Evolutionary conservation across 2,888 invertebrate species (phyloP).

Genomic region (Chrysina gloriosa): DNA sequence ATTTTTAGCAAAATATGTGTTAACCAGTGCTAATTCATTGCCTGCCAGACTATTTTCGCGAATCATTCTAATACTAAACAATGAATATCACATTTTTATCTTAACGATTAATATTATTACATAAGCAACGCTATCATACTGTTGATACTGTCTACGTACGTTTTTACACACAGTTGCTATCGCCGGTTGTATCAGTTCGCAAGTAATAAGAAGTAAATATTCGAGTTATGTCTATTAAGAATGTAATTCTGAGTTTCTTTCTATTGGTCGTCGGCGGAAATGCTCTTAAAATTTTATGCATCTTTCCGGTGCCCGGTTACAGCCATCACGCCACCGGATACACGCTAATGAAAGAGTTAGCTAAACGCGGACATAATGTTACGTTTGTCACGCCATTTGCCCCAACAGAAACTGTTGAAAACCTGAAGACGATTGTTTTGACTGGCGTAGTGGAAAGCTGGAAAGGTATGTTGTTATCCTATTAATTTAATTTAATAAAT

Average conservation of each 20-base stretch:
- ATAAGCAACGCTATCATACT: too few species aligned
- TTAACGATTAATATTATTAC: too few species aligned
- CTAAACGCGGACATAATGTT: constrained; percentile 63
- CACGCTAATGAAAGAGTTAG: constrained; percentile 51
- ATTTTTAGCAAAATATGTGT: too few species aligned
- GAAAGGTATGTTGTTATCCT: constrained; percentile 12
- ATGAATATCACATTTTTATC: too few species aligned
- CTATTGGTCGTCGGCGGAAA: constrained; percentile 43
- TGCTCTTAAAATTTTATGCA: constrained; percentile 51
- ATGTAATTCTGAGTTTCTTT: not conserved
- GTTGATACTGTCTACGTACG: too few species aligned
- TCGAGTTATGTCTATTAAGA: not conserved
- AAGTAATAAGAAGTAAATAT: not conserved
- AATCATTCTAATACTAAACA: too few species aligned
- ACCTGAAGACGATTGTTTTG: constrained; percentile 61
- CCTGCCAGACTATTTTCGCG: too few species aligned
- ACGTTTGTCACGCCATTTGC: constrained; percentile 54
- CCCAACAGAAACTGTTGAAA: constrained; percentile 60
- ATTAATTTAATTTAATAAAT: too few species aligned
- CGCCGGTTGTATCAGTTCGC: not conserved
- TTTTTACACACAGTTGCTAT: too few species aligned
- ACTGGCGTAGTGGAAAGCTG: not conserved
- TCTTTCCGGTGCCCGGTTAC: constrained; percentile 50
- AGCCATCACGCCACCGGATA: constrained; percentile 53
- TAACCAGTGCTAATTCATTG: too few species aligned